Conservation (phyloP, 64 coral and sea anemone genomes). For the Anthopleura sola region DNA sequence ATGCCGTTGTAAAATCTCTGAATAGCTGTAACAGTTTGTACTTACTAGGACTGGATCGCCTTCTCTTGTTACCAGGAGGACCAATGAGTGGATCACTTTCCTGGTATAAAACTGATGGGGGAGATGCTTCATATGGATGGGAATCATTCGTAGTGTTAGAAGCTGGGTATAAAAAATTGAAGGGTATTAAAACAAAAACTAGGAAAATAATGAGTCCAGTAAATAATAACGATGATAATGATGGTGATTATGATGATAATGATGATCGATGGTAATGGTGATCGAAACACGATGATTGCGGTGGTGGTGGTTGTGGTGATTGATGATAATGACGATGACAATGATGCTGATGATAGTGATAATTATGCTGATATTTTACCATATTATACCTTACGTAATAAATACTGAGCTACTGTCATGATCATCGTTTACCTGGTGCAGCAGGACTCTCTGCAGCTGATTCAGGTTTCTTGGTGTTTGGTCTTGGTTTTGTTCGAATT, state of each 20-base stretch:
- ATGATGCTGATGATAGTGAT: too few species aligned
- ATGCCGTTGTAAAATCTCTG: too few species aligned
- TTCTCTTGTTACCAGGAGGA: background rate
- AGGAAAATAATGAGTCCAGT: background rate
- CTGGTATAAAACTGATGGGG: background rate
- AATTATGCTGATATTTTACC: too few species aligned
- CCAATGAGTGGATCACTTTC: background rate
- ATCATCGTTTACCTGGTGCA: background rate
- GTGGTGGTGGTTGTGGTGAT: too few species aligned
- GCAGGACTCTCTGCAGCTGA: background rate
- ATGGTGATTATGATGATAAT: background rate
- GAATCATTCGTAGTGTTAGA: background rate
- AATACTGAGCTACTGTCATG: too few species aligned
- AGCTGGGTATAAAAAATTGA: background rate
- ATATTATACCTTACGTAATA: too few species aligned
- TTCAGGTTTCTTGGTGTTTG: conserved; percentile 10
- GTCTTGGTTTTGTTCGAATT: conserved; percentile 74
- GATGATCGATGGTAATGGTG: too few species aligned
- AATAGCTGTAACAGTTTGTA: background rate
- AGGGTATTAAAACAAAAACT: background rate
- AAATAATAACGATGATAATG: background rate
- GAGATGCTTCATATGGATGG: background rate
- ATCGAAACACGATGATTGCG: background rate
- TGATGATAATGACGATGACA: too few species aligned
- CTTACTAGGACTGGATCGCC: conserved; percentile 7